Evolutionary conservation across 2,113 vertebrate genomes (phyloP), one percentile per base, ranked within the genome.

Genomic region (Polypterus senegalus): DNA sequence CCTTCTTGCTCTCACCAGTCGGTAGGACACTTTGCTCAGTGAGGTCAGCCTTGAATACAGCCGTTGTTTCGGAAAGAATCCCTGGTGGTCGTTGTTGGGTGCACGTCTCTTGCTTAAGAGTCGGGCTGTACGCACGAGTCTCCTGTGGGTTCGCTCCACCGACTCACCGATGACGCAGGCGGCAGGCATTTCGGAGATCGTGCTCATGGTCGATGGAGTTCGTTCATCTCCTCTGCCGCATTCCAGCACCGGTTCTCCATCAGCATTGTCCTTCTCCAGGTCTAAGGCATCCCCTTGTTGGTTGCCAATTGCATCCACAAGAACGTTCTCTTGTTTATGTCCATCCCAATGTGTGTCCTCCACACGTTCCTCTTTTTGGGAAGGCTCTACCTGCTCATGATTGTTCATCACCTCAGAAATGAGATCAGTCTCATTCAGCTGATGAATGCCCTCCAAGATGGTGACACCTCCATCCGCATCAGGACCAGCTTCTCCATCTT

Each of bases 91-190:
- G 4, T 71, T 70, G 62, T 81, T 52, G 61, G 80, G 66, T 0
- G 51, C 74, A 59, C 67, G 81, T 43, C 73, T 74, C 74, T 85
- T 85, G 70, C 90, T 91, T 6, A 77, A 4, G 6, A 77, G 71
- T 48, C 69, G 83, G 55, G 27, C 27, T 2, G 27, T 27, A 27
- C 27, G 27, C 27, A 27, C 27, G 27, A 27, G 27, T 27, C 27
- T 27, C 27, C 27, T 2, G 27, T 27, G 27, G 27, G 27, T 27
- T 27, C 27, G 27, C 27, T 1, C 27, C 27, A 27, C 27, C 27
- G 27, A 27, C 27, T 27, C 27, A 27, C 27, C 27, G 27, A 27
- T 27, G 27, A 27, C 27, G 27, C 27, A 27, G 27, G 27, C 27
- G 27, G 27, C 27, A 27, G 27, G 27, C 27, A 27, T 27, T 27